Evolutionary conservation across 2,888 invertebrate species (phyloP).

Genomic region (Xanthia togata): DNA sequence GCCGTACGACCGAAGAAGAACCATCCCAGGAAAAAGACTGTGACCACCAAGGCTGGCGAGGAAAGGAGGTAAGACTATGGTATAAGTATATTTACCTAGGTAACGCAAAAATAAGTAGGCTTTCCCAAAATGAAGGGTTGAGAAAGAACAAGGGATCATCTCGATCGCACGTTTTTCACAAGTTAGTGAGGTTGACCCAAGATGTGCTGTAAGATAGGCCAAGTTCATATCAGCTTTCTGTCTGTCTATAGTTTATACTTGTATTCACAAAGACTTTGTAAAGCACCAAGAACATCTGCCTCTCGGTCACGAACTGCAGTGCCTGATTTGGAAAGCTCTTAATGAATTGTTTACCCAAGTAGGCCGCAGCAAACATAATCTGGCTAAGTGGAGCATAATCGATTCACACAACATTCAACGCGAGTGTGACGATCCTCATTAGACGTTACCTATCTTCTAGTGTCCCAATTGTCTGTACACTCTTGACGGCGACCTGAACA

Average conservation of each 20-base stretch:
- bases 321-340: not conserved
- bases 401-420: not conserved
- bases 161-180: not conserved
- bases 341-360: not conserved
- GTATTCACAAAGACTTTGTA: too few relatives aligned
- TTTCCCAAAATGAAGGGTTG: not conserved
- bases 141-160: not conserved
- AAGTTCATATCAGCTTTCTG: not conserved
- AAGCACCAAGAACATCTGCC: too few relatives aligned
- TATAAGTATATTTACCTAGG: conserved; percentile 7
- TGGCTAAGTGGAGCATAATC: not conserved
- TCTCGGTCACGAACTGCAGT: too few relatives aligned
- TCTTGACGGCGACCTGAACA: too few relatives aligned
- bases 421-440: not conserved
- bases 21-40: conserved; percentile 84
- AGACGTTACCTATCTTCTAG: not conserved
- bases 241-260: not conserved
- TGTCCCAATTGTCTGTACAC: not conserved
- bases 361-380: not conserved
- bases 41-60: conserved; percentile 59
- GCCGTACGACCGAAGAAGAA: conserved; percentile 93
- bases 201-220: not conserved
- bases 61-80: conserved; percentile 68
- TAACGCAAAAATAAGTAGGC: not conserved
- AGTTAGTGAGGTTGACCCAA: not conserved